Evolutionary conservation across 2,113 vertebrate genomes (phyloP).

Genomic region (Tenrec ecaudatus): DNA sequence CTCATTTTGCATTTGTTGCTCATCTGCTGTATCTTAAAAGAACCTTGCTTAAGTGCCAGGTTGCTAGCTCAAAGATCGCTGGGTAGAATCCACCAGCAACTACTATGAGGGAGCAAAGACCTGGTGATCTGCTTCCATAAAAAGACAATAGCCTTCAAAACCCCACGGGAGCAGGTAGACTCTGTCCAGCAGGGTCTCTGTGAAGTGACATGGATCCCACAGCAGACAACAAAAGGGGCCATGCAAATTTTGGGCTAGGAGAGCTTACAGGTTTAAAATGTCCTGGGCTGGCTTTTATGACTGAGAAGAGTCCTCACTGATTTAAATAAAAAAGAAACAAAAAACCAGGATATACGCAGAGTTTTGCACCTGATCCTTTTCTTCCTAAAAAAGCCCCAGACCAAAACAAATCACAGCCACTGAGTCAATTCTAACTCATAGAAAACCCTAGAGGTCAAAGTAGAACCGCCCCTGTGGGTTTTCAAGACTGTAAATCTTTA

Average conservation of each 20-base stretch:
- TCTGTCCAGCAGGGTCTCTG: neutral
- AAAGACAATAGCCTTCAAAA: neutral
- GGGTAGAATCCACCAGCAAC: neutral
- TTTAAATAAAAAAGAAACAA: slow-evolving; percentile 53
- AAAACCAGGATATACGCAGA: neutral
- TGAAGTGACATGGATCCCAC: neutral
- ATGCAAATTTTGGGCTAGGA: neutral
- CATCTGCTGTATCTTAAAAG: neutral
- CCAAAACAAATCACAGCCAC: too few relatives aligned
- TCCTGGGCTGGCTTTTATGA: slow-evolving; percentile 12
- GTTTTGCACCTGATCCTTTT: slow-evolving; percentile 3
- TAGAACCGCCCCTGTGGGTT: too few relatives aligned
- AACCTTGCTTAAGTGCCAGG: neutral
- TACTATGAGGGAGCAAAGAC: neutral
- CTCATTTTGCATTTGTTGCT: neutral
- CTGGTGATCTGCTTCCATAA: neutral
- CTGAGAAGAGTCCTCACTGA: neutral
- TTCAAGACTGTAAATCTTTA: too few relatives aligned
- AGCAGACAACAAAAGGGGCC: neutral
- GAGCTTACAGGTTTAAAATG: slow-evolving; percentile 9
- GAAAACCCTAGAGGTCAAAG: too few relatives aligned
- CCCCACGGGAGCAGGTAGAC: neutral
- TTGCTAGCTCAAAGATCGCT: neutral
- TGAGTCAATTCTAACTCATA: neutral
- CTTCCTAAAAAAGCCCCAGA: neutral